A percentile compares a stretch with the other conserved stretches of the same genome.
Evolutionary conservation across 2,888 invertebrate species (phyloP).

Genomic region (Pyrgus malvae): DNA sequence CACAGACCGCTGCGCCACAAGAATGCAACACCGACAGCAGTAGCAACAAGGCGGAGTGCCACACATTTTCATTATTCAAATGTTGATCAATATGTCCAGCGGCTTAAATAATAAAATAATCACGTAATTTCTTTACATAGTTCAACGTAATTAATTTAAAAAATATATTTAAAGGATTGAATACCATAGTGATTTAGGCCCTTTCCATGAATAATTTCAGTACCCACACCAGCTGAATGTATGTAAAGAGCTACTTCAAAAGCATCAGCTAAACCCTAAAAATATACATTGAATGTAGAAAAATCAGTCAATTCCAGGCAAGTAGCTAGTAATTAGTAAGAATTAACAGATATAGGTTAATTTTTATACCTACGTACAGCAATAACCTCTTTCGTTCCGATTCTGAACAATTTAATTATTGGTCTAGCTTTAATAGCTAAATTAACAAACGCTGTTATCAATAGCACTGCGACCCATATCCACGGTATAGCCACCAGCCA

Average conservation of each 20-base stretch:
- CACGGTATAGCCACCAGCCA: constrained; percentile 59
- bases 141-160: too few species aligned
- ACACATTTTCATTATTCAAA: constrained; percentile 62
- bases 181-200: constrained; percentile 68
- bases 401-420: constrained; percentile 46
- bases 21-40: constrained; percentile 51
- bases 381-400: constrained; percentile 53
- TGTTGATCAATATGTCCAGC: constrained; percentile 65
- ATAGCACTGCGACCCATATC: constrained; percentile 52
- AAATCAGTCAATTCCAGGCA: not conserved
- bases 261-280: constrained; percentile 58
- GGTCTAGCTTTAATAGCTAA: constrained; percentile 38
- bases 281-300: not conserved
- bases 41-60: constrained; percentile 58
- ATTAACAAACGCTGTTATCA: constrained; percentile 42
- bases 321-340: not conserved
- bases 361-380: constrained; percentile 44
- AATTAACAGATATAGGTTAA: not conserved
- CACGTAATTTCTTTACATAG: too few species aligned
- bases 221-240: constrained; percentile 63
- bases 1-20: constrained; percentile 55
- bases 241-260: constrained; percentile 64
- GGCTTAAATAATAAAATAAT: too few species aligned
- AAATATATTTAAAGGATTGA: not conserved
- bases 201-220: constrained; percentile 69